A percentile compares a stretch with the other conserved stretches of the same genome.
Conservation (phyloP, 2,113 vertebrate genomes). For the Oxygymnocypris stewartii region DNA sequence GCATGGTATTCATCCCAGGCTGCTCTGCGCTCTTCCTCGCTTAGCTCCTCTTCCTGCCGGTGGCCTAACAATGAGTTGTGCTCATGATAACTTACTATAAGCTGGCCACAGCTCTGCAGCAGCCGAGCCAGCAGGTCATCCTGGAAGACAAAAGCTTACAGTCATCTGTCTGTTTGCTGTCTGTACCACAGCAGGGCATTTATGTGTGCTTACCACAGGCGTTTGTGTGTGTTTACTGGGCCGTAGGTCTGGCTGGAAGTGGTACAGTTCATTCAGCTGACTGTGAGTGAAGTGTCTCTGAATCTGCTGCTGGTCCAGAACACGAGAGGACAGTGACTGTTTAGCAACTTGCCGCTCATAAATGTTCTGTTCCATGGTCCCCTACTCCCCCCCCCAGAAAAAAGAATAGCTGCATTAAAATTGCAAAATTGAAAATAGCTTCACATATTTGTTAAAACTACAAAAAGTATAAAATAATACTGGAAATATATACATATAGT, state of each 20-base stretch:
- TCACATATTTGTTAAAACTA: neutral
- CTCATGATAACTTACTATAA: conserved; percentile 91
- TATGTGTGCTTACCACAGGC: conserved; percentile 52
- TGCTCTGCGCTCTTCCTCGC: conserved; percentile 89
- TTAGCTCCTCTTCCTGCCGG: conserved; percentile 92
- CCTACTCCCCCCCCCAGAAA: conserved; percentile 68
- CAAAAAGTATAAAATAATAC: no score
- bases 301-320: conserved; percentile 96
- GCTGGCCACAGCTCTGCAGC: conserved; percentile 83
- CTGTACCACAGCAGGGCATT: neutral
- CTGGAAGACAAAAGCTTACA: conserved; percentile 62
- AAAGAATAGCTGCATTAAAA: neutral
- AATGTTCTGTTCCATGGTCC: conserved; percentile 99
- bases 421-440: neutral
- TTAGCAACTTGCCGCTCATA: conserved; percentile 97
- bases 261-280: conserved; percentile 93
- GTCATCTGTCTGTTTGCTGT: conserved; percentile 3
- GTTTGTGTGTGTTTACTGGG: conserved; percentile 30
- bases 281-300: conserved; percentile 94
- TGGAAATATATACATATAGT: no score
- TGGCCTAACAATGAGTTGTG: conserved; percentile 96
- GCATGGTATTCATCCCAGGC: conserved; percentile 97
- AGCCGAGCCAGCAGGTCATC: conserved; percentile 83
- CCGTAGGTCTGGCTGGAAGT: conserved; percentile 85
- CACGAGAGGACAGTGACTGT: conserved; percentile 91